Evolutionary conservation across 1,140 invertebrate species (phyloP).

Genomic region (Gryon sp.): DNA sequence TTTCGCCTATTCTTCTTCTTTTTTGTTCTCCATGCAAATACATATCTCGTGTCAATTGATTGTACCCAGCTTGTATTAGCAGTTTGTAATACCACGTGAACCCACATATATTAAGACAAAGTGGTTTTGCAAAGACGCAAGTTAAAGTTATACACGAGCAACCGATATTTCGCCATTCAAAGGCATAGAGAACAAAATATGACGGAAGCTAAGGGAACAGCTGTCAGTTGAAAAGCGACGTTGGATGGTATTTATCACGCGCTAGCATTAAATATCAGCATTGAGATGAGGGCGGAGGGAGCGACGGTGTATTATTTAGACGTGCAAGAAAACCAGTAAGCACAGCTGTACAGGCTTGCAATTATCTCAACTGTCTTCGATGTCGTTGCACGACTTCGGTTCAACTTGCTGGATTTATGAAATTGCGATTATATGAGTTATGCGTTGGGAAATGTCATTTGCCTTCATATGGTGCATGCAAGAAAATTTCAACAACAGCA

Average conservation of each 20-base stretch:
- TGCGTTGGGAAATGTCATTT: slow-evolving; percentile 65
- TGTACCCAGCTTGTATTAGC: no score
- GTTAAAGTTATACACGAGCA: slow-evolving; percentile 8
- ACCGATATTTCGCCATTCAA: slow-evolving; percentile 24
- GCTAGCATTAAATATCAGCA: slow-evolving; percentile 41
- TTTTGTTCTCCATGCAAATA: no score
- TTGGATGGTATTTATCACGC: slow-evolving; percentile 64
- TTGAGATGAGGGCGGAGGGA: no score
- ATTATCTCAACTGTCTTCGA: slow-evolving; percentile 44
- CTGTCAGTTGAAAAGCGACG: slow-evolving; percentile 56
- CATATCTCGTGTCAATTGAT: slow-evolving; percentile 4
- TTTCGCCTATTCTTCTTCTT: no score
- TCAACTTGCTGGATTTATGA: slow-evolving; percentile 70
- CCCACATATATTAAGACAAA: neutral
- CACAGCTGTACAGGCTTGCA: slow-evolving; percentile 4
- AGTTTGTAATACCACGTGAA: no score
- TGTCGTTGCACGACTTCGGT: slow-evolving; percentile 10
- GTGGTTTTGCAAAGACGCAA: slow-evolving; percentile 13
- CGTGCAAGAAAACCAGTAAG: slow-evolving; percentile 3
- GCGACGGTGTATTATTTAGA: slow-evolving; percentile 24
- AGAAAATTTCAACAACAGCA: slow-evolving; percentile 31
- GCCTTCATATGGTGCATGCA: slow-evolving; percentile 48
- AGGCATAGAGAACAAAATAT: slow-evolving; percentile 47
- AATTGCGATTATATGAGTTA: slow-evolving; percentile 70
- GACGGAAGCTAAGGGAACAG: slow-evolving; percentile 44